These are phyloP conservation scores for Pangasius mekongensis DNA, from an alignment of 2,797 vertebrate species.

Conservation along the genomic window DNA sequence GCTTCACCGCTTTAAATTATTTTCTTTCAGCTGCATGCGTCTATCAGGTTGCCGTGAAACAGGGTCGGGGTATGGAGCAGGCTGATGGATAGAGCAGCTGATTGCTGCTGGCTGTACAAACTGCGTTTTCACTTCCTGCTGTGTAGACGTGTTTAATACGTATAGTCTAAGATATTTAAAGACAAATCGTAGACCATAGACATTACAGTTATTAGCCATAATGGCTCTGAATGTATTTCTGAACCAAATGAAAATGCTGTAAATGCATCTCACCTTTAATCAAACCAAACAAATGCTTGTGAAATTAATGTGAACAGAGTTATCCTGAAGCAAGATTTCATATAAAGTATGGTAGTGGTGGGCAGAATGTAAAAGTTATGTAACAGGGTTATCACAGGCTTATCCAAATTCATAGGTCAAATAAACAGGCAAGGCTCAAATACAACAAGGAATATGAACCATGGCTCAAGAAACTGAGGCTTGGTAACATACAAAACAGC, in stretches of 20 bases:
- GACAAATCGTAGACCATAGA: background rate
- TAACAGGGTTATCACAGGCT: background rate
- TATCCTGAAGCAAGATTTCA: background rate
- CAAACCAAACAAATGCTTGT: background rate
- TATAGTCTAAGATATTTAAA: background rate
- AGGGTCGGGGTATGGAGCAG: background rate
- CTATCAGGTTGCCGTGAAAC: slow-evolving; percentile 36
- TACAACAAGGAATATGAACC: background rate
- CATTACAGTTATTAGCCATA: background rate
- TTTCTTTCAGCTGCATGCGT: slow-evolving; percentile 30
- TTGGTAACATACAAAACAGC: background rate
- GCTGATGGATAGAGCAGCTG: slow-evolving; percentile 31
- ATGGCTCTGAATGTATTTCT: slow-evolving; percentile 4
- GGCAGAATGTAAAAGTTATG: too few species aligned
- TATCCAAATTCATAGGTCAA: background rate
- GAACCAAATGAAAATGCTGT: background rate
- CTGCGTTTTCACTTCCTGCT: slow-evolving; percentile 5
- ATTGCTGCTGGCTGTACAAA: slow-evolving; percentile 25
- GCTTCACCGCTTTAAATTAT: slow-evolving; percentile 38
- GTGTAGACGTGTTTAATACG: slow-evolving; percentile 11
- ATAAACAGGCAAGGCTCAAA: background rate
- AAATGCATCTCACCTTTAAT: background rate
- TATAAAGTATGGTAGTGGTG: too few species aligned
- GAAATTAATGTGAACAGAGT: background rate
- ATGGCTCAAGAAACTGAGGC: background rate